Evolutionary conservation across 2,113 vertebrate genomes (phyloP).

Genomic region (Carollia perspicillata): DNA sequence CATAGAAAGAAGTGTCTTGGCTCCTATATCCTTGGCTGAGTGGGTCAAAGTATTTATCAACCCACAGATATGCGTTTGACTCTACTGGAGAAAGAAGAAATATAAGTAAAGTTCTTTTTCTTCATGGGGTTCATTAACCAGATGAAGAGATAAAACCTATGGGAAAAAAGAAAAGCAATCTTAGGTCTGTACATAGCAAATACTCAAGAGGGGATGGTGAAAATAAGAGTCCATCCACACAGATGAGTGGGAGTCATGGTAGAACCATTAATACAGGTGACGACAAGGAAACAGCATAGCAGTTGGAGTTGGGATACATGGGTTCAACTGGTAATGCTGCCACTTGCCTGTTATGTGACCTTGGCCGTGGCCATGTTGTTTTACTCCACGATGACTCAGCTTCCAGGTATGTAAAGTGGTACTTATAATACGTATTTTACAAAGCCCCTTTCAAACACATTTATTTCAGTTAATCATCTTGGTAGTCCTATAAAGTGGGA

Average conservation of each 20-base stretch:
- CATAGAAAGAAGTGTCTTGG: constrained; percentile 21
- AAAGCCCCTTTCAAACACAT: not conserved
- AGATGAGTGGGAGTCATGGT: not conserved
- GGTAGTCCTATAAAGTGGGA: not conserved
- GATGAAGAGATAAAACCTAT: not conserved
- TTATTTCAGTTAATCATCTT: not conserved
- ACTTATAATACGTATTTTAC: not conserved
- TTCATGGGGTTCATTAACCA: not conserved
- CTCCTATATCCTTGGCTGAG: not conserved
- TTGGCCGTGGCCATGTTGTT: not conserved
- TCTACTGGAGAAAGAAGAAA: not conserved
- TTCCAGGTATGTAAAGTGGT: not conserved
- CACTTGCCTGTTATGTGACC: not conserved
- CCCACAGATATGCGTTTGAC: not conserved
- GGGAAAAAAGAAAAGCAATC: not conserved
- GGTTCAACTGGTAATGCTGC: not conserved
- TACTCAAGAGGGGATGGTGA: not conserved
- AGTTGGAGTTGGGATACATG: not conserved
- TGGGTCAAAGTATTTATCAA: not conserved
- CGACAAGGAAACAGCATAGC: not conserved
- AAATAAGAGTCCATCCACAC: not conserved
- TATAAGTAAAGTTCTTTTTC: not conserved
- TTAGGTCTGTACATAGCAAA: not conserved
- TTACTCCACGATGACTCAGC: not conserved
- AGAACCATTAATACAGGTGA: not conserved